phyloP scores from a whole-genome alignment of 2,888 invertebrate species.

The Tanytarsus gracilentus region DNA sequence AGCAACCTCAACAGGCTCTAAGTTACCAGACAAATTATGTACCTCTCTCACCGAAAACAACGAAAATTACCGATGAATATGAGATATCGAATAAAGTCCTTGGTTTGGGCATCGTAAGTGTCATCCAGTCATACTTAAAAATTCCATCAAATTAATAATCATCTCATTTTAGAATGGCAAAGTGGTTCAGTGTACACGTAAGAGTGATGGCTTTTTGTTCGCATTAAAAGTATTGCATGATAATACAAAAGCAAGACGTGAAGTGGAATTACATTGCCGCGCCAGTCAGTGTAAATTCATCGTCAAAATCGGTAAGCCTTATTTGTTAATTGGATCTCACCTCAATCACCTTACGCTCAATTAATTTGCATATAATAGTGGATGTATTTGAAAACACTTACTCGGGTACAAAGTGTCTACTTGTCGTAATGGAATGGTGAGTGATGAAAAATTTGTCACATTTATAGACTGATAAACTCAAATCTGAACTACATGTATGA shows the following conservation, averaged over 20 bases:
- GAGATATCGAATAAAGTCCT: slow-evolving; percentile 86
- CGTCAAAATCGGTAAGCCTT: slow-evolving; percentile 59
- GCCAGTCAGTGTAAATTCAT: slow-evolving; percentile 87
- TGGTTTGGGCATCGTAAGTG: slow-evolving; percentile 75
- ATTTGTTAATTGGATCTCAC: neutral
- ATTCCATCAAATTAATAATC: neutral
- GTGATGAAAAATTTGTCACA: too few relatives aligned
- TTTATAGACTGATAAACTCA: too few relatives aligned
- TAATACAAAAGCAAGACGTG: slow-evolving; percentile 82
- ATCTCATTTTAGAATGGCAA: slow-evolving; percentile 68
- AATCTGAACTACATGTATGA: too few relatives aligned
- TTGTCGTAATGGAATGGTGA: slow-evolving; percentile 99
- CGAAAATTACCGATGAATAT: slow-evolving; percentile 81
- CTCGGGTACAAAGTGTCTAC: slow-evolving; percentile 78
- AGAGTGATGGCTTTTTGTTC: slow-evolving; percentile 65
- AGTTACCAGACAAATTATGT: neutral
- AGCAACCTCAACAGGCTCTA: too few relatives aligned
- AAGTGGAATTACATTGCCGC: slow-evolving; percentile 93
- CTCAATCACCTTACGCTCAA: slow-evolving; percentile 16
- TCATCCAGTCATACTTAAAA: neutral
- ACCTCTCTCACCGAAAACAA: slow-evolving; percentile 52
- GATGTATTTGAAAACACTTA: slow-evolving; percentile 51
- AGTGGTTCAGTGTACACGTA: slow-evolving; percentile 88
- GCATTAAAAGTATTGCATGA: slow-evolving; percentile 93
- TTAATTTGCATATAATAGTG: slow-evolving; percentile 47